Evolutionary conservation across 2,888 invertebrate genomes (phyloP).

Genomic region (Spisula solida): DNA sequence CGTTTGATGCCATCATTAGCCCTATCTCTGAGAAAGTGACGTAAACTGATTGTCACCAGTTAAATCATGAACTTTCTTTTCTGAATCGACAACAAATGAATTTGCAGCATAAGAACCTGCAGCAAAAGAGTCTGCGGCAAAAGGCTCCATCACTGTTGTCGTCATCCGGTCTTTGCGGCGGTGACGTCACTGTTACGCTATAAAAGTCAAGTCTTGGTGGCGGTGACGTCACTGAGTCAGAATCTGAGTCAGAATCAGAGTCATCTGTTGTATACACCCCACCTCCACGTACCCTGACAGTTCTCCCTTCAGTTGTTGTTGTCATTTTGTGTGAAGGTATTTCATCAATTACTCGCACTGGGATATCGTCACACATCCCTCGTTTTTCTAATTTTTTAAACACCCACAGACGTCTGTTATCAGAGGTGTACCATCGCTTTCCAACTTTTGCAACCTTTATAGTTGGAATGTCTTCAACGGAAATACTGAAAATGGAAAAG

Average conservation of each 20-base stretch:
- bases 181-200: too few species aligned
- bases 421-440: slow-evolving; percentile 32
- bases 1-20: too few species aligned
- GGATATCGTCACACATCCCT: slow-evolving; percentile 32
- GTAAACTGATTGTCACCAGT: too few species aligned
- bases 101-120: too few species aligned
- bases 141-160: slow-evolving; percentile 20
- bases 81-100: too few species aligned
- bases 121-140: background rate
- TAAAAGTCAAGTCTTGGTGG: too few species aligned
- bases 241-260: too few species aligned
- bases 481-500: background rate
- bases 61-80: too few species aligned
- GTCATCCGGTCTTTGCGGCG: background rate
- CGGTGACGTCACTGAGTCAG: too few species aligned
- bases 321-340: slow-evolving; percentile 43
- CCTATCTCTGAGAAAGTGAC: too few species aligned
- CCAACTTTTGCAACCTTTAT: slow-evolving; percentile 26
- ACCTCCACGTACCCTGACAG: slow-evolving; percentile 35
- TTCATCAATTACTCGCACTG: background rate
- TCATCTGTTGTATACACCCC: background rate
- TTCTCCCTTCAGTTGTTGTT: slow-evolving; percentile 32
- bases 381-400: slow-evolving; percentile 44
- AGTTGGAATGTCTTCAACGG: slow-evolving; percentile 8
- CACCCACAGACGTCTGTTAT: slow-evolving; percentile 54